These are phyloP conservation scores for Calyptommatus sinebrachiatus DNA, from an alignment of 2,113 vertebrate genomes.

Conservation along the genomic window DNA sequence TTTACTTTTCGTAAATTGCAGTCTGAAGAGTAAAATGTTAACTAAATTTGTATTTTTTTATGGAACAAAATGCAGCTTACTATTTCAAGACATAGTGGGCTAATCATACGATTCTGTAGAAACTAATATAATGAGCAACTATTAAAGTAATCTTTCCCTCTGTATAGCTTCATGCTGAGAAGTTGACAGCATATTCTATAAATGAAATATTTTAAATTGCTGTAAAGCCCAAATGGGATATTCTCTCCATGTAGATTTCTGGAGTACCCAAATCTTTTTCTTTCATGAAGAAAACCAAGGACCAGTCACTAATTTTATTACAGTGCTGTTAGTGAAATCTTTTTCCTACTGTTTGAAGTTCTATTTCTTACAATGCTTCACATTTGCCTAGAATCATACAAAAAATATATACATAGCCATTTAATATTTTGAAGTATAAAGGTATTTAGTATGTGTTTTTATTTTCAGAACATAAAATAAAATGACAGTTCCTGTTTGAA, in stretches of 20 bases:
- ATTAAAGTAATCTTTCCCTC: conserved; percentile 61
- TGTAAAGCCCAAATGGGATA: conserved; percentile 54
- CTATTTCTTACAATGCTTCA: conserved; percentile 24
- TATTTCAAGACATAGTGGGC: conserved; percentile 53
- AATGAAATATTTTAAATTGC: conserved; percentile 69
- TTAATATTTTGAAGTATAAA: neutral
- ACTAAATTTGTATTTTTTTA: conserved; percentile 44
- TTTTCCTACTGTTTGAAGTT: conserved; percentile 14
- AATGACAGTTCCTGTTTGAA: too few species aligned
- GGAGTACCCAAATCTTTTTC: conserved; percentile 43
- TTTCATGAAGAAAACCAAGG: conserved; percentile 37
- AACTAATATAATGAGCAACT: conserved; percentile 61
- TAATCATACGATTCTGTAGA: conserved; percentile 54
- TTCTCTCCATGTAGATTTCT: conserved; percentile 56
- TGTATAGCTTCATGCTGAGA: conserved; percentile 59
- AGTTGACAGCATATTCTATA: conserved; percentile 63
- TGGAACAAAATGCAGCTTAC: conserved; percentile 52
- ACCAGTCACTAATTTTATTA: conserved; percentile 47
- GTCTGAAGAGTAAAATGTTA: conserved; percentile 45
- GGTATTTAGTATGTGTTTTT: neutral
- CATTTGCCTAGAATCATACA: conserved; percentile 9
- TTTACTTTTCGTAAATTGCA: conserved; percentile 36
- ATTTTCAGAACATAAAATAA: neutral
- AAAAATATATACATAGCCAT: conserved; percentile 28
- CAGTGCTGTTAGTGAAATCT: conserved; percentile 37